Evolutionary conservation across 2,888 invertebrate species (phyloP).

Genomic region (Autographa pulchrina): DNA sequence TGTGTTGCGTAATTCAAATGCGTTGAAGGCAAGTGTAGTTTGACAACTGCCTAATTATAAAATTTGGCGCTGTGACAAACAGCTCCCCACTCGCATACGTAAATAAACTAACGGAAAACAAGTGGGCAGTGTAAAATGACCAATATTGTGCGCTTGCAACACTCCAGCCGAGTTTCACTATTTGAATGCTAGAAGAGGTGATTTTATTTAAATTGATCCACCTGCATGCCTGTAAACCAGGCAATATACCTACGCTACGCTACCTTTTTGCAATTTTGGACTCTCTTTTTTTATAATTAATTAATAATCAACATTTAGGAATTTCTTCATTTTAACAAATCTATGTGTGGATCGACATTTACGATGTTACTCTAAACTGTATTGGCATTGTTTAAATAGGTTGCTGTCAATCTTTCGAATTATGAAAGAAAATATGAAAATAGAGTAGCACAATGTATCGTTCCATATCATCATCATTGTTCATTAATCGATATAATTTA

Average conservation of each 20-base stretch:
- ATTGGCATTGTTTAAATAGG: no score
- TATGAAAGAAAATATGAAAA: no score
- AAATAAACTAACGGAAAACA: conserved; percentile 72
- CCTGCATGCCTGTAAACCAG: not conserved
- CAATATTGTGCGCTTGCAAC: conserved; percentile 52
- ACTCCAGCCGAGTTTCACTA: conserved; percentile 17
- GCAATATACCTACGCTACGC: not conserved
- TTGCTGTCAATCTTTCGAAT: no score
- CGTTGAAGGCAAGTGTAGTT: conserved; percentile 67
- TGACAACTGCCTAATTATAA: conserved; percentile 83
- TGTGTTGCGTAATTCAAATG: conserved; percentile 67
- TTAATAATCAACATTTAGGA: no score
- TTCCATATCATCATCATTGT: no score
- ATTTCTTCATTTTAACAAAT: no score
- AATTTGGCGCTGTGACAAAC: conserved; percentile 80
- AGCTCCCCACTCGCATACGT: conserved; percentile 69
- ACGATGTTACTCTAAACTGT: no score
- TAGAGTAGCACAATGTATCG: no score
- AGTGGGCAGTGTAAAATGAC: conserved; percentile 70
- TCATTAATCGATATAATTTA: no score
- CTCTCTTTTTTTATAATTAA: not conserved
- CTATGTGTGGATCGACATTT: no score
- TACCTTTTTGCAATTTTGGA: not conserved
- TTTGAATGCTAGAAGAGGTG: conserved; percentile 24
- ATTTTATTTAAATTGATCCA: not conserved